Evolutionary conservation across 2,888 invertebrate species (phyloP), one percentile per base, ranked within the genome.

Genomic region (Caenorhabditis sp.): DNA sequence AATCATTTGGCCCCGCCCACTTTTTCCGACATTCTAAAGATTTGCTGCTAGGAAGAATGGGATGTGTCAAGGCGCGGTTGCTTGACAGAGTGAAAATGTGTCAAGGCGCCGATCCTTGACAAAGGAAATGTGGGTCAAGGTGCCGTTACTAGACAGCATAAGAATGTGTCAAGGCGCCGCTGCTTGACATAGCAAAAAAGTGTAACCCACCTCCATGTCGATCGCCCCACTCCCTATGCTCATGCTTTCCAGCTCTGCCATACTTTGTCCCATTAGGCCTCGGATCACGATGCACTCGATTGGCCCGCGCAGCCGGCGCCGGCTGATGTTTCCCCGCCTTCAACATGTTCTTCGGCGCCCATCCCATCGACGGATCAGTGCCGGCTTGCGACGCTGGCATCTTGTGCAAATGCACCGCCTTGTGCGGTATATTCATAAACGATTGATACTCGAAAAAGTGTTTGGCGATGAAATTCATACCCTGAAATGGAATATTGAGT

Each of bases 401-500:
- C 76, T 86, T 86, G 73, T 86, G 86, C 57, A 87, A 73, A 69
- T 85, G 86, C 12, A 87, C 82, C n/a, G 86, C 87, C 65, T 85
- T 86, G 70, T 87, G 85, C 2, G 86, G 85, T 31, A 86, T 73
- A 61, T 87, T 87, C 62, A 85, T 81, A 72, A 87, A 87, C 10
- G 85, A 84, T 62, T 87, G 86, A 59, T 87, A 87, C 62, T 87
- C 87, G 75, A 85, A 87, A 66, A 87, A 87, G 69, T 87, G 86
- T 66, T 86, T 86, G 8, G 86, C 86, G 62, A 86, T 81, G 81
- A 84, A 85, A 62, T 86, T 86, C 86, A 86, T 86, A 27, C 83
- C 83, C 83, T 83, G 70, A 74, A 81, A 69, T n/a, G n/a, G 53
- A n/a, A 17, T 27, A 17, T 5, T 8, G 8, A 27, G n/a, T 31